These are phyloP conservation scores for Tiphia femorata DNA, from an alignment of 2,888 invertebrate species.

Conservation along the genomic window DNA sequence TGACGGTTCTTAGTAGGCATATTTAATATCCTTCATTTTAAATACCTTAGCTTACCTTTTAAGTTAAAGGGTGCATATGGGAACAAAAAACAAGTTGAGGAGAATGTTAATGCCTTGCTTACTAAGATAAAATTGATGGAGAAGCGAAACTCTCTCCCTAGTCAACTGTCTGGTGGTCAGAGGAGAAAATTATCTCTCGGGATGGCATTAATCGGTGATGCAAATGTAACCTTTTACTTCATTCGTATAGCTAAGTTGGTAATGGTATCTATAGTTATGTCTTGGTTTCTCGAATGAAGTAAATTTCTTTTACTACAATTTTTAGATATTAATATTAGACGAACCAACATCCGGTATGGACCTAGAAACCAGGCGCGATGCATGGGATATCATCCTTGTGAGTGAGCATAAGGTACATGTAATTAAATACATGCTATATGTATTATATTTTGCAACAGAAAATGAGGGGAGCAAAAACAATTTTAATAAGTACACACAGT, in stretches of 20 bases:
- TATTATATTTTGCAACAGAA: constrained; percentile 67
- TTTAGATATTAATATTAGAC: constrained; percentile 77
- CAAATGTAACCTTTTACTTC: too few species aligned
- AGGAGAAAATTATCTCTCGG: constrained; percentile 89
- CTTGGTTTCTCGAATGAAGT: too few species aligned
- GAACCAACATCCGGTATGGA: constrained; percentile 95
- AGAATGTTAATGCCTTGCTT: constrained; percentile 73
- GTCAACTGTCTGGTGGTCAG: constrained; percentile 91
- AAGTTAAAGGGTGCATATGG: constrained; percentile 76
- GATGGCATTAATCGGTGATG: constrained; percentile 86
- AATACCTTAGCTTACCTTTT: too few species aligned
- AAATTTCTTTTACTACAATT: too few species aligned
- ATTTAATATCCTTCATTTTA: constrained; percentile 34
- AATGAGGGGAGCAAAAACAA: constrained; percentile 79
- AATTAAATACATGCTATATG: too few species aligned
- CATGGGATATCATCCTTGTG: constrained; percentile 88
- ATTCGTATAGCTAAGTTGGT: too few species aligned
- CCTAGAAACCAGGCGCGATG: constrained; percentile 86
- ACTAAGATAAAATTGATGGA: constrained; percentile 75
- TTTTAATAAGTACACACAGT: constrained; percentile 91
- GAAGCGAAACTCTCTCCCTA: constrained; percentile 75
- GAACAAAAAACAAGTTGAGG: constrained; percentile 66
- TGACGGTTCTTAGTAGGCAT: too few species aligned
- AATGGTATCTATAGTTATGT: too few species aligned
- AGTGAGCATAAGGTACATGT: constrained; percentile 46